Evolutionary conservation across 2,797 vertebrate species (phyloP).

Genomic region (Furcifer pardalis): DNA sequence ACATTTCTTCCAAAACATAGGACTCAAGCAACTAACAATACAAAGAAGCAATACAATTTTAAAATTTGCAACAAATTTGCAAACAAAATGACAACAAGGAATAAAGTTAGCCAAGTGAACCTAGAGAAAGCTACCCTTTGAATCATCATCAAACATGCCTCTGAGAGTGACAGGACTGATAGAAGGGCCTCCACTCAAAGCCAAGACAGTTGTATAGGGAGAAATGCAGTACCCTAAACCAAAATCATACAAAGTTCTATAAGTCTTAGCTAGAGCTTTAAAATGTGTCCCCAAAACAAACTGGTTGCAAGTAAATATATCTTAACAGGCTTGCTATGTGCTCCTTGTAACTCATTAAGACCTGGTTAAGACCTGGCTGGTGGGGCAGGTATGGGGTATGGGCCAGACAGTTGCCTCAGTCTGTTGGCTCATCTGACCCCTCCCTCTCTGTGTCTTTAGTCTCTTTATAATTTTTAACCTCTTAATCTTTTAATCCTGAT

Average conservation of each 20-base stretch:
- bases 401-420: no score
- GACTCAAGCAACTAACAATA: neutral
- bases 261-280: neutral
- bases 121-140: neutral
- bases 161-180: neutral
- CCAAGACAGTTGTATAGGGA: neutral
- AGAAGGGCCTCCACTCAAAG: neutral
- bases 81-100: neutral
- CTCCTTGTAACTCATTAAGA: neutral
- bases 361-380: no score
- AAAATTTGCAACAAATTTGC: no score
- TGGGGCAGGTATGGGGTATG: no score
- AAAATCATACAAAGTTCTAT: neutral
- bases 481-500: no score
- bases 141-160: neutral
- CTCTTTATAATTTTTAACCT: no score
- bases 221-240: neutral
- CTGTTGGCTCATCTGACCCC: no score
- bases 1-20: neutral
- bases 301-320: no score
- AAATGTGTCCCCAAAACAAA: neutral
- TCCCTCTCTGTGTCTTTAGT: no score
- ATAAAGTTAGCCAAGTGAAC: neutral
- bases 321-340: no score
- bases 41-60: no score